A percentile compares a stretch with the other conserved stretches of the same genome.
Conservation (phyloP, 2,888 invertebrate species). For the Diarsia brunnea region DNA sequence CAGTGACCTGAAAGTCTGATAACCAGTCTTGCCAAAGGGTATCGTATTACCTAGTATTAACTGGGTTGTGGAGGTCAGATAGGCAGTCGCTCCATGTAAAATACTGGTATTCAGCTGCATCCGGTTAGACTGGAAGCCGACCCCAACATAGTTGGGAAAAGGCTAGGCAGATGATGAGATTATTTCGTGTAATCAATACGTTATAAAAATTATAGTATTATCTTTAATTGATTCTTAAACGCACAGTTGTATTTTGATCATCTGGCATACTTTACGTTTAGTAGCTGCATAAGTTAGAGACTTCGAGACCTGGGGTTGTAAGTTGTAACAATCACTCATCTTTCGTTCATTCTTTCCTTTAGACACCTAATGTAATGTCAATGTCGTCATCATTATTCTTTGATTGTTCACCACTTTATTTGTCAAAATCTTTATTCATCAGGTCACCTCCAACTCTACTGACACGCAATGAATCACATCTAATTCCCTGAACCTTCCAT, state of each 20-base stretch:
- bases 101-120: no score
- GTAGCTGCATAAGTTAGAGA: background rate
- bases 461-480: slow-evolving; percentile 20
- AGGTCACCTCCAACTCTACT: background rate
- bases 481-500: slow-evolving; percentile 29
- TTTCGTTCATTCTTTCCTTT: background rate
- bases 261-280: background rate
- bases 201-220: background rate
- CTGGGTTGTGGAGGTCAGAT: no score
- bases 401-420: background rate
- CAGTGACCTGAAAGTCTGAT: no score
- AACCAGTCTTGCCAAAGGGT: no score
- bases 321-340: background rate
- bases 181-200: background rate
- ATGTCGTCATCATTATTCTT: background rate
- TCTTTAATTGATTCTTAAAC: background rate
- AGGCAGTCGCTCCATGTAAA: no score
- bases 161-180: no score
- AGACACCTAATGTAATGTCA: background rate
- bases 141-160: no score
- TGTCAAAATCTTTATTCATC: background rate
- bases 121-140: no score
- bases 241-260: background rate
- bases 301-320: no score
- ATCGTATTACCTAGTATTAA: no score